Base-by-base conservation (phyloP, 2,888 invertebrate species). In the Ischnus inquisitorius region DNA sequence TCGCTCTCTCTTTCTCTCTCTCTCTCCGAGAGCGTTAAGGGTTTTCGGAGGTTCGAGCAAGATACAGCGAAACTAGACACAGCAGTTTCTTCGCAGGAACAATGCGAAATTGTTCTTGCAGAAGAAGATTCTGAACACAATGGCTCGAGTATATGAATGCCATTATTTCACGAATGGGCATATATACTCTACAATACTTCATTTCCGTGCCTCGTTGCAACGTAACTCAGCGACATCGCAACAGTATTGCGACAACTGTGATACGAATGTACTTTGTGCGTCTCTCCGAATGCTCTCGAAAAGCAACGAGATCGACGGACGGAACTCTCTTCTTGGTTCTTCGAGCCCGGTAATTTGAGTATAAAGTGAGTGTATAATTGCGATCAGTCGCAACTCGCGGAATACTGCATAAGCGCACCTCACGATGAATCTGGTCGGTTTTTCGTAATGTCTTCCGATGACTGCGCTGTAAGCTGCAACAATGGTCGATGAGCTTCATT, bases 41-140 rank as follows among this genome's bases (percentile, higher is more conserved):
- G 14, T 3, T 25, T 12, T 22, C 46, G 64, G 57, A 6, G 68
- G 57, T 60, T 69, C n/a, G 22, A 71, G 46, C n/a, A 65, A 68
- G 67, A 74, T 67, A 62, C 3, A 16, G 62, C 12, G 28, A 4
- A 60, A 39, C 43, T 62, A 34, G 34, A 74, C 34, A 62, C 34
- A 8, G n/a, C 1, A 10, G 10, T 48, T 78, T 48, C 22, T 48
- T 46, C 4, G 14, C 46, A 10, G 48, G 34, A 69, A 34, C 72
- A 62, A 48, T 34, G 62, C 12, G 8, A 69, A 43, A 8, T 69
- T 69, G 41, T 78, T 69, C 12, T 43, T 57, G 69, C n/a, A 28
- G 48, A 43, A 41, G n/a, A 28, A 69, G 54, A 76, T 57, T 67
- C 65, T 14, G 39, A 39, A 65, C 41, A 54, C 75, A 65, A 76